A percentile compares a stretch with the other conserved stretches of the same genome.
Conservation (phyloP, 2,797 vertebrate species). For the Nasua narica region DNA sequence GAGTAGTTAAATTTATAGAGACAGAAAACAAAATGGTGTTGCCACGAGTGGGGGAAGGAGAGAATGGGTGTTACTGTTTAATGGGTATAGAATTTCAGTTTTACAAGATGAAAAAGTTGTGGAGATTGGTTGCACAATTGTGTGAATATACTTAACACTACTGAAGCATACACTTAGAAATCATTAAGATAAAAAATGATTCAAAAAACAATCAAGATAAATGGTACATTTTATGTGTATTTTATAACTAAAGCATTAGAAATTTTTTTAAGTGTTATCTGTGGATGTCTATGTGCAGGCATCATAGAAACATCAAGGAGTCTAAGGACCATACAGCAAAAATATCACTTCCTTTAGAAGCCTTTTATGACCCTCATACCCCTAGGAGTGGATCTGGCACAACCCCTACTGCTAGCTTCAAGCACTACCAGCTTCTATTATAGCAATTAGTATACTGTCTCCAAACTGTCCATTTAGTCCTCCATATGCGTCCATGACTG, state of each 20-base stretch:
- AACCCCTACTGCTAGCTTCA: neutral
- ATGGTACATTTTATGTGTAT: neutral
- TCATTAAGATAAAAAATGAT: neutral
- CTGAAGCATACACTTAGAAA: neutral
- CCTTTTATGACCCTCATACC: neutral
- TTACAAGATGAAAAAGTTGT: constrained; percentile 1
- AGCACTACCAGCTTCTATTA: neutral
- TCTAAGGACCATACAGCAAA: neutral
- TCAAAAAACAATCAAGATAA: neutral
- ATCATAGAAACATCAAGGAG: neutral
- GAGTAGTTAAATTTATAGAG: neutral
- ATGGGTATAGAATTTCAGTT: neutral
- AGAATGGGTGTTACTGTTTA: neutral
- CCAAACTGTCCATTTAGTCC: neutral
- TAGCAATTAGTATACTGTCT: neutral
- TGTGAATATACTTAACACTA: neutral
- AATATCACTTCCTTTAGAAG: neutral
- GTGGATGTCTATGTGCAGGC: neutral
- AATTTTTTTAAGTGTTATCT: neutral
- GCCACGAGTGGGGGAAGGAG: neutral
- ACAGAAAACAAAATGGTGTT: neutral
- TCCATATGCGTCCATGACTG: neutral
- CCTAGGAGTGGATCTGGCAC: neutral
- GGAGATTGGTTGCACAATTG: neutral
- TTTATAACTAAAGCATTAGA: neutral